These are phyloP conservation scores for Knipowitschia caucasica DNA, from an alignment of 2,797 vertebrate genomes.

Conservation along the genomic window DNA sequence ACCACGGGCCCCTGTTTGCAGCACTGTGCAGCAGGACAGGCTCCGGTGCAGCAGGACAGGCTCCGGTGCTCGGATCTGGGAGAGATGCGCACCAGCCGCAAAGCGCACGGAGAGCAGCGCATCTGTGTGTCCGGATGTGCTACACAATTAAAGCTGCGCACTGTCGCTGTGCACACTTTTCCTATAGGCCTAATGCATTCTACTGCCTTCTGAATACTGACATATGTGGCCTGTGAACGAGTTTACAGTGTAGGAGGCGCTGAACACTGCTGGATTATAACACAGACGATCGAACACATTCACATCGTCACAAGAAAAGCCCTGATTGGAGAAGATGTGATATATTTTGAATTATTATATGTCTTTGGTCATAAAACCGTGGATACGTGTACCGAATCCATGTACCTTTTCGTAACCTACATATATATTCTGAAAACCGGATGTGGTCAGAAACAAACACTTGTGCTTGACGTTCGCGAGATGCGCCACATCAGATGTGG, in stretches of 20 bases:
- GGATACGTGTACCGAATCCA: too few relatives aligned
- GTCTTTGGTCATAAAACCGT: not conserved
- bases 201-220: too few relatives aligned
- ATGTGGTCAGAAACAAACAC: not conserved
- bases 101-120: not conserved
- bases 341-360: too few relatives aligned
- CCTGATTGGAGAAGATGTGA: too few relatives aligned
- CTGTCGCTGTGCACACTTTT: not conserved
- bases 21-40: conserved; percentile 40
- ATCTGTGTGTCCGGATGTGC: conserved; percentile 20
- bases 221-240: too few relatives aligned
- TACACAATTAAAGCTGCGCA: conserved; percentile 20
- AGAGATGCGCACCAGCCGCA: conserved; percentile 59
- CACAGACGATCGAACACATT: too few relatives aligned
- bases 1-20: conserved; percentile 23
- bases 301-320: too few relatives aligned
- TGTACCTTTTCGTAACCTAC: too few relatives aligned
- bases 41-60: conserved; percentile 49
- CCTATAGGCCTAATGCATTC: not conserved
- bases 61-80: conserved; percentile 57
- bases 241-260: too few relatives aligned
- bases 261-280: too few relatives aligned
- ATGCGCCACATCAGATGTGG: conserved; percentile 71
- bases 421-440: conserved; percentile 46
- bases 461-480: conserved; percentile 35